Evolutionary conservation across 2,797 vertebrate species (phyloP), one percentile per base, ranked within the genome.

Genomic region (Pangasius krempfi): DNA sequence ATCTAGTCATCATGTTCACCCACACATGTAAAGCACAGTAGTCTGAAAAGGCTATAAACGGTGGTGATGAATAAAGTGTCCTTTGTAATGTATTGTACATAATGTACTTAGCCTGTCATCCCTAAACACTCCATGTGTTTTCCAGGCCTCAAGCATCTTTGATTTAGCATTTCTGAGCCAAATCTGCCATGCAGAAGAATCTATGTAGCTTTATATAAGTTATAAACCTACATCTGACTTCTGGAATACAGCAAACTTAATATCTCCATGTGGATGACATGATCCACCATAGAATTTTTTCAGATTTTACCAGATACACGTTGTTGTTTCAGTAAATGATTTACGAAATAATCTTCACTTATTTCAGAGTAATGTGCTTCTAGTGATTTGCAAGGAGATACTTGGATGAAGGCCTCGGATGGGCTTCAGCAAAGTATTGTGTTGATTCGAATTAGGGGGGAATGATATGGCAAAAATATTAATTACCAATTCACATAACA

Each of bases 1-100:
- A 52, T 88, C 80, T 62, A 50, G 79, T 83, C 25, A 83, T 60
- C 22, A 18, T 14, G 58, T 75, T 82, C 22, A 30, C 47, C 18
- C n/a, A 37, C 10, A 16, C 30, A 50, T 52, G 40, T n/a, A 76
- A 40, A 66, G 27, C 25, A 50, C 33, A 16, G n/a, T 2, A n/a
- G 25, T 58, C 47, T 54, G 25, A 84, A 84, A 52, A 68, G 10
- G 3, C 44, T 7, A 50, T 68, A 68, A 84, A 52, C 18, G 1
- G 37, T 62, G 52, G 44, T 33, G 44, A 68, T 82, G 80, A 27
- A 82, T 40, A 27, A 62, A 37, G 30, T 12, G 14, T 60, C 22
- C 40, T n/a, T 83, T n/a, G 58, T 27, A 6, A 14, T 60, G 4
- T 82, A 40, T 44, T 40, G 22, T 47, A 50, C 47, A 64, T 64